These are phyloP conservation scores for Syngnathus rostellatus DNA, from an alignment of 2,797 vertebrate genomes.

Conservation along the genomic window DNA sequence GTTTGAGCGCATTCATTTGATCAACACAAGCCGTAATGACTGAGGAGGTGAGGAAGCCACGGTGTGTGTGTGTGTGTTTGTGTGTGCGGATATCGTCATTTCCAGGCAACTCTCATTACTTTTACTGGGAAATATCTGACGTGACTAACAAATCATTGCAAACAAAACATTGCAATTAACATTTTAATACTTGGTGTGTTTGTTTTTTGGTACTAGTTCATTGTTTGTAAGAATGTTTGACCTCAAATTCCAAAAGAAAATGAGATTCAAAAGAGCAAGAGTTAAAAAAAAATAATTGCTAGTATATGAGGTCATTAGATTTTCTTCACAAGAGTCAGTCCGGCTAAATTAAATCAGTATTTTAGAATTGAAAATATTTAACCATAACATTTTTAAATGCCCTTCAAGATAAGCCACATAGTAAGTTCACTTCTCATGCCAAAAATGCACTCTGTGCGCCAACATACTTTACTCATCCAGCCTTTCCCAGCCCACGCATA, in stretches of 20 bases:
- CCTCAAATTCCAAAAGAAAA: neutral
- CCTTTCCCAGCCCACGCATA: slow-evolving; percentile 22
- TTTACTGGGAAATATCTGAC: neutral
- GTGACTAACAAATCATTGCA: neutral
- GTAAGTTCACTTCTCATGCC: slow-evolving; percentile 12
- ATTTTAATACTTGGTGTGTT: neutral
- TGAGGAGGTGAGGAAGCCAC: slow-evolving; percentile 18
- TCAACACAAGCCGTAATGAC: slow-evolving; percentile 28
- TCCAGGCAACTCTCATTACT: neutral
- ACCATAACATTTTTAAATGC: neutral
- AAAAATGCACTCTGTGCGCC: slow-evolving; percentile 27
- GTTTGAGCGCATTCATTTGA: slow-evolving; percentile 23
- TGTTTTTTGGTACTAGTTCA: neutral
- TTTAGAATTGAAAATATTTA: neutral
- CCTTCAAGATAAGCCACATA: neutral
- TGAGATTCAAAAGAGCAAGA: neutral
- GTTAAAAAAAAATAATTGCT: neutral
- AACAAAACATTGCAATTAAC: neutral
- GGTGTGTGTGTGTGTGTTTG: slow-evolving; percentile 21
- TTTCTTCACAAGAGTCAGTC: neutral
- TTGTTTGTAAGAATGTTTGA: neutral
- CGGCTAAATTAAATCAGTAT: no score
- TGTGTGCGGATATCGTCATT: slow-evolving; percentile 14
- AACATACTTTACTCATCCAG: slow-evolving; percentile 23
- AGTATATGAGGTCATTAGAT: neutral